Conservation (phyloP, 1,140 invertebrate genomes). For the Pararge aegeria region DNA sequence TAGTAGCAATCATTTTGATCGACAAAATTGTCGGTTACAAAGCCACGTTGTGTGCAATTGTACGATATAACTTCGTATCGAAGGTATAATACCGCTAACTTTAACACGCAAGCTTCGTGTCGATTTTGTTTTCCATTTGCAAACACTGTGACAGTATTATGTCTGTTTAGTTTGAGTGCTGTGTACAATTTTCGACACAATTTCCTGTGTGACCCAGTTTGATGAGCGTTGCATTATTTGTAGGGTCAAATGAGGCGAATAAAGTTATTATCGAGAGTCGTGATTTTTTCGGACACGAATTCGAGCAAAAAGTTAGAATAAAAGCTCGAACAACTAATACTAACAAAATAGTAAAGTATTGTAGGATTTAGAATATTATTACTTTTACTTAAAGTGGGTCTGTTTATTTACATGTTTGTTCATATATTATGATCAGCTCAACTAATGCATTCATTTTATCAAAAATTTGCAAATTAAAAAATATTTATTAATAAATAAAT, state of each 20-base stretch:
- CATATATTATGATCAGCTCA: too few relatives aligned
- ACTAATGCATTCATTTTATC: too few relatives aligned
- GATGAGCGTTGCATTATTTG: not conserved
- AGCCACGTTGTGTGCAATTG: slow-evolving; percentile 3
- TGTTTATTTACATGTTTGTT: too few relatives aligned
- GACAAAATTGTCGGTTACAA: slow-evolving; percentile 17
- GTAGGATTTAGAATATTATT: too few relatives aligned
- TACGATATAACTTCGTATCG: not conserved
- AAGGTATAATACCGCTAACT: not conserved
- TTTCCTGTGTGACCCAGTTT: not conserved
- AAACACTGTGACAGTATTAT: slow-evolving; percentile 7
- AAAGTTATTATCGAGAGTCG: not conserved
- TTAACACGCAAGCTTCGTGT: slow-evolving; percentile 9
- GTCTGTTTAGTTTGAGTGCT: not conserved
- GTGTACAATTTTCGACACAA: not conserved
- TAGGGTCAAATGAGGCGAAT: not conserved
- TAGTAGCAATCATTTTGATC: slow-evolving; percentile 16
- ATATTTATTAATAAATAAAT: too few relatives aligned
- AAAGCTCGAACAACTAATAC: too few relatives aligned
- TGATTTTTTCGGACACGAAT: not conserved
- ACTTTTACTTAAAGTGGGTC: too few relatives aligned
- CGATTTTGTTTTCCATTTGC: slow-evolving; percentile 5
- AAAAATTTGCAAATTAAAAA: too few relatives aligned
- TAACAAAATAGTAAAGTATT: too few relatives aligned
- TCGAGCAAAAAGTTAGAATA: too few relatives aligned